phyloP scores from a whole-genome alignment of 2,113 vertebrate species.

The Chionodraco myersi region DNA sequence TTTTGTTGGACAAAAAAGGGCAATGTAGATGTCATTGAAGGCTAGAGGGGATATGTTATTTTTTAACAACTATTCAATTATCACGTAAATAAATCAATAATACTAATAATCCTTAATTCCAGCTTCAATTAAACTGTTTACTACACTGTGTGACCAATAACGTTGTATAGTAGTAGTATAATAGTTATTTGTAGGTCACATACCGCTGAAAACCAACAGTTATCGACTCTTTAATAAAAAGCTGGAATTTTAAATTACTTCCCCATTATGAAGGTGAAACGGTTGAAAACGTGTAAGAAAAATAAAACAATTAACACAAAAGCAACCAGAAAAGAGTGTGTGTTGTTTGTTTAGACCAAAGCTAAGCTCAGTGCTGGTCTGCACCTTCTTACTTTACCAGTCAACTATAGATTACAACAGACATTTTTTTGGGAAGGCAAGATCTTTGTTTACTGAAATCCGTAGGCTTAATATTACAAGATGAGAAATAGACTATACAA shows the following conservation, averaged over 20 bases:
- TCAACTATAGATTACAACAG: slow-evolving; percentile 25
- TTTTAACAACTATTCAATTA: neutral
- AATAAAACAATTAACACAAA: slow-evolving; percentile 2
- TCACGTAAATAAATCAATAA: neutral
- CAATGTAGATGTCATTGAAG: no score
- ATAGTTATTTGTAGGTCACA: neutral
- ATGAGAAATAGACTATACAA: slow-evolving; percentile 46
- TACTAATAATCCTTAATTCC: neutral
- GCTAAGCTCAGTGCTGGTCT: slow-evolving; percentile 1
- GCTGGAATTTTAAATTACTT: neutral
- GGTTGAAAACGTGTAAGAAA: neutral
- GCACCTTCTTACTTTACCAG: slow-evolving; percentile 38
- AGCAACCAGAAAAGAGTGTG: neutral
- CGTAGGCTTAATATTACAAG: slow-evolving; percentile 45
- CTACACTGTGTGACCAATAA: neutral
- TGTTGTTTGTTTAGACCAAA: neutral
- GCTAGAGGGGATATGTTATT: no score
- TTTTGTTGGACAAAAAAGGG: no score
- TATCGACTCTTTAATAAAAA: slow-evolving; percentile 2
- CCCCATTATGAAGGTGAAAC: slow-evolving; percentile 2
- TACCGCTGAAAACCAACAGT: slow-evolving; percentile 2
- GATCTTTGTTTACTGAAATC: slow-evolving; percentile 57
- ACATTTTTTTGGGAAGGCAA: slow-evolving; percentile 27
- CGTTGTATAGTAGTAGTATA: neutral
- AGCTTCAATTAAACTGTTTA: neutral